Conservation (phyloP, 2,113 vertebrate genomes). For the Nothocercus nigrocapillus region DNA sequence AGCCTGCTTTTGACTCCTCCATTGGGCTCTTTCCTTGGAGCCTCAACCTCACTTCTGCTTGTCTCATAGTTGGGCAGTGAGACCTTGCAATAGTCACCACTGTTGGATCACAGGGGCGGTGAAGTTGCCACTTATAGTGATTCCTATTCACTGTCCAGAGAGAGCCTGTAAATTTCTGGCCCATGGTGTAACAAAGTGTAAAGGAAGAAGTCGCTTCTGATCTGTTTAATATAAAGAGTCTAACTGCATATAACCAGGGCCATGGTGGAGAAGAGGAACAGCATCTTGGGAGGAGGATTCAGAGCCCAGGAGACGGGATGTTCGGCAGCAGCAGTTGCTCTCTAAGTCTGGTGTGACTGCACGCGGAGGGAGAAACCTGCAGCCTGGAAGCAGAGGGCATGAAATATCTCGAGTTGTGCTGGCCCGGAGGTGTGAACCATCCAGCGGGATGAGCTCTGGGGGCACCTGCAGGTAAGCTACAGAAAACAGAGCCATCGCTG, state of each 20-base stretch:
- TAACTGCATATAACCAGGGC: neutral
- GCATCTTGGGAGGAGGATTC: neutral
- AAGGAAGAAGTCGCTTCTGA: neutral
- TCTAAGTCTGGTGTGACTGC: neutral
- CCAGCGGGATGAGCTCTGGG: neutral
- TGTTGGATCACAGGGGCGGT: neutral
- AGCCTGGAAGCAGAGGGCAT: neutral
- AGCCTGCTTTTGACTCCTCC: neutral
- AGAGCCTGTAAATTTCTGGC: neutral
- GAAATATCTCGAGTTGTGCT: neutral
- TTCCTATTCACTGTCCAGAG: neutral
- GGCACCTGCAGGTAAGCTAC: neutral
- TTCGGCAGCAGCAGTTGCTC: neutral
- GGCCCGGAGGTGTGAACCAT: rapidly evolving
- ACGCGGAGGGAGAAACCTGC: neutral
- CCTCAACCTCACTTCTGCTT: rapidly evolving
- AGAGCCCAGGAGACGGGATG: neutral
- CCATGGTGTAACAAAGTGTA: neutral
- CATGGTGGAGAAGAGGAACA: neutral
- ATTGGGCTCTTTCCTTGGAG: neutral
- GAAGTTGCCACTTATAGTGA: neutral
- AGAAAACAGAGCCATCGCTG: neutral
- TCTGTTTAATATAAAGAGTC: neutral
- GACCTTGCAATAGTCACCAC: neutral
- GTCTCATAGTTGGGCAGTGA: neutral